These are phyloP conservation scores for Acrossocheilus fasciatus DNA, from an alignment of 2,797 vertebrate genomes.

Conservation along the genomic window DNA sequence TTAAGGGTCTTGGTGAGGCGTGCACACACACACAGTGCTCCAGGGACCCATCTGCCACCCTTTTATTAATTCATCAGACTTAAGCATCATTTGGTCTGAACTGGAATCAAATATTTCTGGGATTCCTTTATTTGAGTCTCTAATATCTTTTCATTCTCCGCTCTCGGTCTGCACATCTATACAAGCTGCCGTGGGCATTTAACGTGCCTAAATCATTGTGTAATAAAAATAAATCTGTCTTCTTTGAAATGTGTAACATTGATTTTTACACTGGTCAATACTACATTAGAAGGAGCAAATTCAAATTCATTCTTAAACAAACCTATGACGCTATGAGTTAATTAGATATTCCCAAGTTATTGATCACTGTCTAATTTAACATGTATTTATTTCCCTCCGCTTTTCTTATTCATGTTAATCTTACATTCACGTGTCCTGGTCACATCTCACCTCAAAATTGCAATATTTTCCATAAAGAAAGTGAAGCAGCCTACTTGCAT, in stretches of 20 bases:
- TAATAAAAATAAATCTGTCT: constrained; percentile 57
- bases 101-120: constrained; percentile 75
- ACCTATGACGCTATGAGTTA: constrained; percentile 24
- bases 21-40: constrained; percentile 74
- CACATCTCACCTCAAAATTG: background rate
- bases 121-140: constrained; percentile 55
- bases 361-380: background rate
- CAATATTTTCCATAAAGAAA: background rate
- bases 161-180: background rate
- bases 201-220: constrained; percentile 54
- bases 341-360: constrained; percentile 27
- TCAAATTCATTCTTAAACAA: constrained; percentile 42
- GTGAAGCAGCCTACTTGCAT: background rate
- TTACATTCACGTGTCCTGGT: background rate
- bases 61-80: constrained; percentile 86
- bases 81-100: constrained; percentile 83
- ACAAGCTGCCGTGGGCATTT: constrained; percentile 42
- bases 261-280: constrained; percentile 53
- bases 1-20: constrained; percentile 54
- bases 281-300: constrained; percentile 34
- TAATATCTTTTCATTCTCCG: constrained; percentile 51
- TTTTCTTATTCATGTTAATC: background rate
- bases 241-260: constrained; percentile 54
- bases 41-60: constrained; percentile 83
- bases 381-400: background rate